Conservation (phyloP, 2,888 invertebrate species). For the Dorcus hopei region DNA sequence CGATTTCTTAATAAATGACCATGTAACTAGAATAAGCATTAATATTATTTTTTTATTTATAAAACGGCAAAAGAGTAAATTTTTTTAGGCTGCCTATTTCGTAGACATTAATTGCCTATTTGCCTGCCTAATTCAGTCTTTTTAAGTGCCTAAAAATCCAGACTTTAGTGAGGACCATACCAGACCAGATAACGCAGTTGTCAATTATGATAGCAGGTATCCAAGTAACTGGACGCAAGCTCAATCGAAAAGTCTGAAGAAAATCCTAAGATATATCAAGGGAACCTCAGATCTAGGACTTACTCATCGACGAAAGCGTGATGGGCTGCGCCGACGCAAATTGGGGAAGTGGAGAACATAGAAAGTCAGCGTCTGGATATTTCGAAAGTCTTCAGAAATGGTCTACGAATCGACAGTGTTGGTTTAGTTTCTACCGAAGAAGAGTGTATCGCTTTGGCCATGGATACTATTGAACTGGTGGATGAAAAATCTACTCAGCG, state of each 20-base stretch:
- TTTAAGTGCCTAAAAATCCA: too few species aligned
- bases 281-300: slow-evolving; percentile 12
- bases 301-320: background rate
- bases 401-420: slow-evolving; percentile 27
- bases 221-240: slow-evolving; percentile 11
- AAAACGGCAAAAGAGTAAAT: too few species aligned
- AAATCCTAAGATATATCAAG: slow-evolving; percentile 25
- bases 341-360: slow-evolving; percentile 26
- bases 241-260: slow-evolving; percentile 22
- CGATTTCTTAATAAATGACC: too few species aligned
- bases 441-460: slow-evolving; percentile 10
- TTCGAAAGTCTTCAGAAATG: slow-evolving; percentile 31
- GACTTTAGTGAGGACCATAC: too few species aligned
- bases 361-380: slow-evolving; percentile 34
- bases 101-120: too few species aligned
- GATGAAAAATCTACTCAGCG: slow-evolving; percentile 9
- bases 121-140: too few species aligned
- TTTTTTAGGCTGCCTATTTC: too few species aligned
- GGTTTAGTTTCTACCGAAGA: slow-evolving; percentile 34
- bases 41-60: too few species aligned
- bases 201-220: slow-evolving; percentile 8
- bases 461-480: slow-evolving; percentile 26
- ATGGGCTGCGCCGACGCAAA: slow-evolving; percentile 26
- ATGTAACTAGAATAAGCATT: too few species aligned
- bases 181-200: background rate